A percentile compares a stretch with the other conserved stretches of the same genome.
phyloP scores from a whole-genome alignment of 2,113 vertebrate species.

The Sitta europaea region DNA sequence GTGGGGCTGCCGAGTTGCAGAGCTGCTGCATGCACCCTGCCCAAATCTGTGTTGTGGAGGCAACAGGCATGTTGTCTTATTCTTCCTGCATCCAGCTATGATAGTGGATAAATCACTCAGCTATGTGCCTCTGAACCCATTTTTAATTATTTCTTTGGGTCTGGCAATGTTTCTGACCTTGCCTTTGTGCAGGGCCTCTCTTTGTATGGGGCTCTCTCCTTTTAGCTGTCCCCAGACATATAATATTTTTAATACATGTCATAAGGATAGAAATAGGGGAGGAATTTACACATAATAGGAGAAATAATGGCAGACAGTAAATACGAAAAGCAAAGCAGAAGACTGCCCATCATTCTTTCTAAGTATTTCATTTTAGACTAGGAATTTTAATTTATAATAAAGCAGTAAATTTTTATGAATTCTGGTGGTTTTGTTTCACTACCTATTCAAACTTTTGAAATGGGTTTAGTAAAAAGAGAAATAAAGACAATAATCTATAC shows the following conservation, averaged over 20 bases:
- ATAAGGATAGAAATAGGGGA: background rate
- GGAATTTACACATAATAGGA: background rate
- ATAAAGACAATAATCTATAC: background rate
- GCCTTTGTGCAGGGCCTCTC: background rate
- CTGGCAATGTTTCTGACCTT: background rate
- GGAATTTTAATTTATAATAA: background rate
- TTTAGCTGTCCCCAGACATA: background rate
- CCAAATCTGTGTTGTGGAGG: background rate
- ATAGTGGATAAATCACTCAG: background rate
- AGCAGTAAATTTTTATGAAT: slow-evolving; percentile 12
- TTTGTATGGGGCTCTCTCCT: background rate
- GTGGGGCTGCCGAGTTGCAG: accelerated
- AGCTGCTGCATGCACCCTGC: background rate
- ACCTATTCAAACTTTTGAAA: background rate
- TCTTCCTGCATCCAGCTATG: background rate
- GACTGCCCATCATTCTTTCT: background rate
- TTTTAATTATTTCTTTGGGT: background rate
- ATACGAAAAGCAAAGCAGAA: background rate
- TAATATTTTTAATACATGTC: background rate
- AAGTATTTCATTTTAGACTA: background rate
- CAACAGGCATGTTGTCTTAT: background rate
- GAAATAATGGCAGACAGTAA: background rate
- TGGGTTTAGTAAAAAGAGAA: background rate
- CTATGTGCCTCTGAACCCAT: background rate
- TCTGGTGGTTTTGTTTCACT: background rate